These are phyloP conservation scores for Tenthredo scrophulariae DNA, from an alignment of 2,888 invertebrate species.

Conservation along the genomic window DNA sequence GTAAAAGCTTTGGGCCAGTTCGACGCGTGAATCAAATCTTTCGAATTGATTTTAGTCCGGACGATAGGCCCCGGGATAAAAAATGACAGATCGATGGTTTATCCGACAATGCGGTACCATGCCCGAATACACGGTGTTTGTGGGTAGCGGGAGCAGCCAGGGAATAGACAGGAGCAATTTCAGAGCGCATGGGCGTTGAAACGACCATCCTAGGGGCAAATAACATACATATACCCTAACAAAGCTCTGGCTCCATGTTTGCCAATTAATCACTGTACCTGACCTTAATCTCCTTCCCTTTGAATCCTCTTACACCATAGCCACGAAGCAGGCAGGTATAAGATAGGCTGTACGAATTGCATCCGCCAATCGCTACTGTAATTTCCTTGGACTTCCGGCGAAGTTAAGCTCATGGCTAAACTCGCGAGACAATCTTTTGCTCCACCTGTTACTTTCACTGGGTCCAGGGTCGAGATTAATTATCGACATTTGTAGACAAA, in stretches of 20 bases:
- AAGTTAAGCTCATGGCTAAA: not conserved
- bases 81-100: constrained; percentile 35
- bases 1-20: not conserved
- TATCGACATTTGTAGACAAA: constrained; percentile 17
- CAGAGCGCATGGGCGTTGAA: constrained; percentile 43
- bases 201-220: constrained; percentile 29
- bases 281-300: constrained; percentile 38
- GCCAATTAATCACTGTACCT: constrained; percentile 42
- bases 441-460: not conserved
- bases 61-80: not conserved
- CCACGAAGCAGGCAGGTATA: constrained; percentile 28
- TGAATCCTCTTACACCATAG: constrained; percentile 31
- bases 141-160: not conserved
- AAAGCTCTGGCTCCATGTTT: constrained; percentile 36
- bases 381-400: constrained; percentile 22
- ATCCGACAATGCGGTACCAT: not conserved
- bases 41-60: not conserved
- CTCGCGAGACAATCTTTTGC: not conserved
- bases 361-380: constrained; percentile 7
- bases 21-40: not conserved
- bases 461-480: not conserved
- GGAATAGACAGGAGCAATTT: constrained; percentile 22
- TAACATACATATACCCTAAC: constrained; percentile 31
- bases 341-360: constrained; percentile 35
- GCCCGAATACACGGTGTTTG: not conserved